These are phyloP conservation scores for Anguilla marmorata DNA, from an alignment of 2,797 vertebrate species.

Conservation along the genomic window DNA sequence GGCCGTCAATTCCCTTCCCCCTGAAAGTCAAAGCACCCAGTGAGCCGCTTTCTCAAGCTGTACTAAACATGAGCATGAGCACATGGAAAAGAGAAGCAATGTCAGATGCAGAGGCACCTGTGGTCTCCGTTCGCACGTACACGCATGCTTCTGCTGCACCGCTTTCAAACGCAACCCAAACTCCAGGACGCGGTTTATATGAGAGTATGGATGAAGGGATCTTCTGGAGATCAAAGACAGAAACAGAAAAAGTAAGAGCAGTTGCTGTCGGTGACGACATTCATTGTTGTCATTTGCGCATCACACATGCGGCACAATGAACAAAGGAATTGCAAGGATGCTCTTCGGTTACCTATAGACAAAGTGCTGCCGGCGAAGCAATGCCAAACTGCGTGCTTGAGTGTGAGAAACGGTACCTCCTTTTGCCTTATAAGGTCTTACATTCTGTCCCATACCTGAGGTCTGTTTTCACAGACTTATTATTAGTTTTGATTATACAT, in stretches of 20 bases:
- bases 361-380: not conserved
- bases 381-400: not conserved
- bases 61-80: not conserved
- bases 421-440: slow-evolving; percentile 5
- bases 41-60: not conserved
- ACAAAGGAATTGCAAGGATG: not conserved
- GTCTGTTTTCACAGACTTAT: not conserved
- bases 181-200: not conserved
- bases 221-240: not conserved
- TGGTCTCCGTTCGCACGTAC: not conserved
- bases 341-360: not conserved
- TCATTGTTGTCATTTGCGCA: not conserved
- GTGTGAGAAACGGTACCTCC: not conserved
- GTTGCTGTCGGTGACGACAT: not conserved
- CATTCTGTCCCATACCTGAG: not conserved
- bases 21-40: not conserved
- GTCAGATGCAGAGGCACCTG: not conserved
- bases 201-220: not conserved
- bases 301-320: not conserved
- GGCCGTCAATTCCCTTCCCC: not conserved
- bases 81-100: not conserved
- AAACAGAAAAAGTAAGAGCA: not conserved
- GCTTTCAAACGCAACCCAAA: not conserved
- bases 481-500: not conserved
- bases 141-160: not conserved